Evolutionary conservation across 2,888 invertebrate genomes (phyloP).

Genomic region (Diabrotica balteata): DNA sequence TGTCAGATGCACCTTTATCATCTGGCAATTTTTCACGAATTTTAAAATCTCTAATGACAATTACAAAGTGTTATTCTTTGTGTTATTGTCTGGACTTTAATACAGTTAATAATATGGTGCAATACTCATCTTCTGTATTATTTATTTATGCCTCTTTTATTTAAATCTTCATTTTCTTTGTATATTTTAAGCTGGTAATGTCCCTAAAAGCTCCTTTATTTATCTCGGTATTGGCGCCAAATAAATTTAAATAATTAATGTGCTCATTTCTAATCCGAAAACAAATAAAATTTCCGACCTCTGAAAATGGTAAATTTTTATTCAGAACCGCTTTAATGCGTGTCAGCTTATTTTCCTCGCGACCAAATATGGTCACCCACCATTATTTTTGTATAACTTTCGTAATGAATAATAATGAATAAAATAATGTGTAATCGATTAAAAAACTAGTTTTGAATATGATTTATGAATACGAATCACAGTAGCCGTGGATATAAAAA

Average conservation of each 20-base stretch:
- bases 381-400: slow-evolving; percentile 24
- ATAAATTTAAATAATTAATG: slow-evolving; percentile 10
- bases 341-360: slow-evolving; percentile 1
- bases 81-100: too few relatives aligned
- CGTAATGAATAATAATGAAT: slow-evolving; percentile 27
- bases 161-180: too few relatives aligned
- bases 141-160: too few relatives aligned
- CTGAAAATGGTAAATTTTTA: slow-evolving; percentile 8
- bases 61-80: too few relatives aligned
- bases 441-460: slow-evolving; percentile 27
- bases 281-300: slow-evolving; percentile 2
- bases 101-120: too few relatives aligned
- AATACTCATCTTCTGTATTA: too few relatives aligned
- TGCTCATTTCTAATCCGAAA: slow-evolving; percentile 4
- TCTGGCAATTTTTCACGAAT: too few relatives aligned
- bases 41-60: too few relatives aligned
- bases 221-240: slow-evolving; percentile 2
- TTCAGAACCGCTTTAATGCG: neutral
- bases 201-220: too few relatives aligned
- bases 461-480: slow-evolving; percentile 27
- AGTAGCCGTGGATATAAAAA: slow-evolving; percentile 7
- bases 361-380: slow-evolving; percentile 23
- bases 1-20: too few relatives aligned
- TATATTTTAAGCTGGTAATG: too few relatives aligned
- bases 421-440: slow-evolving; percentile 26